Conservation (phyloP, 2,888 invertebrate species). For the Unio delphinus region DNA sequence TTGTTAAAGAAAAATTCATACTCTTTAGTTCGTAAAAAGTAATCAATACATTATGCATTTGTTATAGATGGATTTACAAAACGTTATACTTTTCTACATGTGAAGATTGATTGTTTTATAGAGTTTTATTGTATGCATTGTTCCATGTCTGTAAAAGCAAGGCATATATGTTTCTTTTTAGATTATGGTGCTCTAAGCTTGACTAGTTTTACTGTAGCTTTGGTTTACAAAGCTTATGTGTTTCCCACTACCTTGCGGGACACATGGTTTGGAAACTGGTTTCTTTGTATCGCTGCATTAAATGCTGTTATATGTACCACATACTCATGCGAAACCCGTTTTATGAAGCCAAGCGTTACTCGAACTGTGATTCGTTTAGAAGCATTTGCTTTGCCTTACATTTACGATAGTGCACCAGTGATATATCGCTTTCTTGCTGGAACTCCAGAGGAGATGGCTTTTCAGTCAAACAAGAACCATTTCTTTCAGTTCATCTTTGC, state of each 20-base stretch:
- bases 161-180: conserved; percentile 73
- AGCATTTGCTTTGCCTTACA: conserved; percentile 71
- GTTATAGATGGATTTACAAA: no score
- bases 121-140: no score
- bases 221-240: conserved; percentile 71
- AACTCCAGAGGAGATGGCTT: conserved; percentile 39
- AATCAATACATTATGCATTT: no score
- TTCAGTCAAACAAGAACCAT: conserved; percentile 56
- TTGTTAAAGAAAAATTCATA: no score
- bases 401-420: conserved; percentile 70
- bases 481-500: conserved; percentile 68
- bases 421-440: conserved; percentile 63
- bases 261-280: conserved; percentile 56
- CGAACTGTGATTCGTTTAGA: conserved; percentile 67
- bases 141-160: conserved; percentile 70
- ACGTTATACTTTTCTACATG: no score
- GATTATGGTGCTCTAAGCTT: conserved; percentile 73
- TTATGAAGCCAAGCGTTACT: conserved; percentile 55
- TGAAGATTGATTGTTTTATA: no score
- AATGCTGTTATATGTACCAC: conserved; percentile 66
- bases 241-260: conserved; percentile 65
- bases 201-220: conserved; percentile 69
- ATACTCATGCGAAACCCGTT: conserved; percentile 70
- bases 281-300: conserved; percentile 62
- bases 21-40: no score